Percentiles rank a stretch among this genome's conserved stretches.
These are phyloP conservation scores for Doryteuthis pealeii DNA, from an alignment of 1,140 invertebrate species.

Conservation along the genomic window DNA sequence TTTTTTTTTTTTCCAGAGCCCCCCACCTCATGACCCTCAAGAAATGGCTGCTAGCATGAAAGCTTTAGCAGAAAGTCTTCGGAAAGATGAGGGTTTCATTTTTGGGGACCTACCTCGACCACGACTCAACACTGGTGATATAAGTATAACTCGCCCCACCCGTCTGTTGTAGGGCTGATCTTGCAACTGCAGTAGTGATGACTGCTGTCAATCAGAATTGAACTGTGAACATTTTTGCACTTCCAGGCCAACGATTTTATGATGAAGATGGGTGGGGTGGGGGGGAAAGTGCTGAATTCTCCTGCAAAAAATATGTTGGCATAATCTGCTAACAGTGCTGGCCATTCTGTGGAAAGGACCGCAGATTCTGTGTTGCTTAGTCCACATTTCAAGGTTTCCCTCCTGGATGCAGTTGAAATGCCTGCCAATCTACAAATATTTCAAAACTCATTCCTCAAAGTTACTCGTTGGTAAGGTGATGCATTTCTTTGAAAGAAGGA, in stretches of 20 bases:
- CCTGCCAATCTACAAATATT: no score
- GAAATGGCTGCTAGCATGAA: slow-evolving; percentile 86
- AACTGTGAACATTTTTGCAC: not conserved
- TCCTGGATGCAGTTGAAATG: no score
- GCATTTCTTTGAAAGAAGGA: no score
- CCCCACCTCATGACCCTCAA: slow-evolving; percentile 58
- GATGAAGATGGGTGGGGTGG: not conserved
- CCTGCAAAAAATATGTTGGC: no score
- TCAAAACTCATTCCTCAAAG: no score
- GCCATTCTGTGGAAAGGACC: no score
- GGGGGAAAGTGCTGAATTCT: no score
- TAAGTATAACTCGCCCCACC: not conserved
- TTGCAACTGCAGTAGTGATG: not conserved
- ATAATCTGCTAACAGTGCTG: no score
- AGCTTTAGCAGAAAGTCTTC: slow-evolving; percentile 80
- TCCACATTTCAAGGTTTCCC: no score
- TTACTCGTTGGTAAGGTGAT: no score
- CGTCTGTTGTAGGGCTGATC: slow-evolving; percentile 20
- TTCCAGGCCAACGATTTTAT: slow-evolving; percentile 3
- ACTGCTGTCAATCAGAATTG: not conserved
- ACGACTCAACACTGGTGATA: slow-evolving; percentile 46
- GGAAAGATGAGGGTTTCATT: slow-evolving; percentile 72
- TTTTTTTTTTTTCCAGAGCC: slow-evolving; percentile 29
- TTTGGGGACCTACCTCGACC: slow-evolving; percentile 79
- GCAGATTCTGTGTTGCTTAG: no score